Base-by-base conservation (phyloP, 2,888 invertebrate genomes). In the Synanthedon formicaeformis region DNA sequence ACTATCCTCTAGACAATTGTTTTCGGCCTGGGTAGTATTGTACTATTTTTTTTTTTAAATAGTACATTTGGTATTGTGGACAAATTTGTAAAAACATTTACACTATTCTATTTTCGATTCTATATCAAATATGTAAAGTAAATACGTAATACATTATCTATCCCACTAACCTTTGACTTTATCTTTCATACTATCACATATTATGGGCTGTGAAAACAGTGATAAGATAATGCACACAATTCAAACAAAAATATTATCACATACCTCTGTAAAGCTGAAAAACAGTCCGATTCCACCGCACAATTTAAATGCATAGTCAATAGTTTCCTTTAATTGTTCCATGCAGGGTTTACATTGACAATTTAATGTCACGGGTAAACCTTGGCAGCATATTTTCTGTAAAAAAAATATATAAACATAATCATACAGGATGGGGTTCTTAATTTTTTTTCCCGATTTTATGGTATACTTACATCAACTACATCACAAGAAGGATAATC, bases 221-320 rank as follows among this genome's bases (percentile, higher is more conserved):
- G 48, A 53, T 52, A 41, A 23, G 6, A 51, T 41, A 41, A 41
- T 10, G 48, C 12, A 45, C 14, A 52, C 48, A 45, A 52, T 27
- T n/a, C 48, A 41, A 41, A 23, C 27, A 50, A 34, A 41, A 51
- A 51, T 34, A 40, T 40, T 16, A n/a, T 49, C 11, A 50, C 84
- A 88, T 90, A 97, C 98, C 95, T 98, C 98, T 50, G 97, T 96
- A 73, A 98, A 98, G 74, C 97, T 97, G 88, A 98, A 98, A 89
- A 98, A 97, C 27, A 98, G 88, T 54, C 97, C 97, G 66, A 98
- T 93, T 56, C 96, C 96, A 51, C 98, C 98, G 64, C 95, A 95
- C 14, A 95, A 88, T 73, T 96, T 95, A 71, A 97, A 95, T 1
- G 95, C 96, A 74, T 94, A 92, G 69, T 94, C 92, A 64, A 97